Evolutionary conservation across 2,888 invertebrate species (phyloP), one percentile per base, ranked within the genome.

Genomic region (Horisme vitalbata): DNA sequence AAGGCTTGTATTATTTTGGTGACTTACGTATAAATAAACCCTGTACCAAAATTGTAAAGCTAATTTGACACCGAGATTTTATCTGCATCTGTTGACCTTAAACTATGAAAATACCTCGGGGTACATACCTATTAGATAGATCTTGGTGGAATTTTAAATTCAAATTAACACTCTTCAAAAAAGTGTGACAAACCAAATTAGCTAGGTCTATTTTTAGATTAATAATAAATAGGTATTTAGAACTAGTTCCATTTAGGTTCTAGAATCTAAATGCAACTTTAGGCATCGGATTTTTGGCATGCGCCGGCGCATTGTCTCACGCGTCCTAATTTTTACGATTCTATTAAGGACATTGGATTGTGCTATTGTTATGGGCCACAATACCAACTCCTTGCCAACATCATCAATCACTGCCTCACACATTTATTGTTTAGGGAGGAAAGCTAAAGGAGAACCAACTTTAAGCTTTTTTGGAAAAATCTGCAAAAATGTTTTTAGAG

Each of bases 251-350:
- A 9, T 14, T 14, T 38, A 12, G 6, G 15, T 32, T 20, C 3
- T n/a, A 18, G 18, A 23, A 44, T 34, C 46, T 13, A 35, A 41
- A 41, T 43, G 8, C 35, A 33, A 38, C 4, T 45, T 38, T 34
- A 38, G 52, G 48, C 44, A 47, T 53, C 34, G 56, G 51, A 59
- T 60, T 63, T 63, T 79, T 79, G 81, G 82, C 77, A 63, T 64
- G 62, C 55, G 52, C 56, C 12, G n/a, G 52, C 60, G 68, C 72
- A 79, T 79, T 79, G 75, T 79, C 56, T 68, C 67, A 69, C 64
- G 71, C 59, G 68, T 55, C 55, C 63, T 53, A 63, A 62, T 71
- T 74, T 68, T 69, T 66, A 58, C 52, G 45, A 61, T 61, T 59
- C 70, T 61, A 61, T 65, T 65, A 60, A 61, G 57, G 57, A 48